A percentile compares a stretch with the other conserved stretches of the same genome.
phyloP scores from a whole-genome alignment of 2,797 vertebrate genomes.

The Sebastes wilsoni region DNA sequence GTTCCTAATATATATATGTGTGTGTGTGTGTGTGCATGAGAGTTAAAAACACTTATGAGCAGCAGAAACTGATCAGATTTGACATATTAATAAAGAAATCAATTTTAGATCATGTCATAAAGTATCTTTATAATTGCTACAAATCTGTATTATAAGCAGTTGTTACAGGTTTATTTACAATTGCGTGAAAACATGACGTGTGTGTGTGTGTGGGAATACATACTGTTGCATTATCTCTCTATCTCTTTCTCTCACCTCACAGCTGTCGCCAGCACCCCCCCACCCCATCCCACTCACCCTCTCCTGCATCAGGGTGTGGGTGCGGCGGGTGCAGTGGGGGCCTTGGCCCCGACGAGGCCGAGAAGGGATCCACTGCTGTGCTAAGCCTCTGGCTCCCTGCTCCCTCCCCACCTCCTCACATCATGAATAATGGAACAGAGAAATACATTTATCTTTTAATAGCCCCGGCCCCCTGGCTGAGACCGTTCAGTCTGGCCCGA shows the following conservation, averaged over 20 bases:
- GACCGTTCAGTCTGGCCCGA: conserved; percentile 74
- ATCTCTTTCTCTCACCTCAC: conserved; percentile 58
- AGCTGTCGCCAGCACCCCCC: conserved; percentile 60
- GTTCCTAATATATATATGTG: neutral
- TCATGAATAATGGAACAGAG: conserved; percentile 88
- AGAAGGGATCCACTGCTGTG: conserved; percentile 77
- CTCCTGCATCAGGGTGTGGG: conserved; percentile 66
- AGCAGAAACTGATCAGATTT: neutral
- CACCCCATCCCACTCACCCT: conserved; percentile 36
- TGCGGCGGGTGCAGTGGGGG: conserved; percentile 63
- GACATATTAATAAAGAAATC: neutral
- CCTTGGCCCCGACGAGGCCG: conserved; percentile 63
- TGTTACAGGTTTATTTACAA: neutral
- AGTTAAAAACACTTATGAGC: neutral
- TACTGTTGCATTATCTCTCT: conserved; percentile 64
- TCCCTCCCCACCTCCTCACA: conserved; percentile 71
- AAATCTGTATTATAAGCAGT: neutral
- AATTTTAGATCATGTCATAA: neutral
- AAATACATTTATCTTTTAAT: conserved; percentile 90
- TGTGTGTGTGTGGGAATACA: conserved; percentile 43
- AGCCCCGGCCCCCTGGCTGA: conserved; percentile 75
- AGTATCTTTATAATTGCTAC: neutral
- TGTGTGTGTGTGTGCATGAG: neutral
- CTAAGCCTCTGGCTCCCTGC: conserved; percentile 78
- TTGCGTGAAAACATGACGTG: neutral